Evolutionary conservation across 2,113 vertebrate species (phyloP).

Genomic region (Cygnus buccinator): DNA sequence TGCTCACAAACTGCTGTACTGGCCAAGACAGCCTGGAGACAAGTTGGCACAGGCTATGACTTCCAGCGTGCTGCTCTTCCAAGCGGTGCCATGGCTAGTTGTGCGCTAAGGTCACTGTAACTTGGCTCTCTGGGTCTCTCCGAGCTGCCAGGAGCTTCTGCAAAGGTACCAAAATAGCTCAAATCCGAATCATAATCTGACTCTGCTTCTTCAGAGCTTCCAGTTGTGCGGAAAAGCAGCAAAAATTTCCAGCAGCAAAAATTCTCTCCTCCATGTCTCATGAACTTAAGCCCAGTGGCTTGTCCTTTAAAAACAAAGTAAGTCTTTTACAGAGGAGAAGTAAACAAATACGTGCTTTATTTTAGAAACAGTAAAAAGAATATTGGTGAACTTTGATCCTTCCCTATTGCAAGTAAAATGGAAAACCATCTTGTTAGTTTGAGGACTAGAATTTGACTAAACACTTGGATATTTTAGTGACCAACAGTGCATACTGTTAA

Average conservation of each 20-base stretch:
- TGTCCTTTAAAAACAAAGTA: background rate
- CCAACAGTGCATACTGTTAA: background rate
- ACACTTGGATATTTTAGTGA: background rate
- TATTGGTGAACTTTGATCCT: background rate
- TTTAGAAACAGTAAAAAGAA: background rate
- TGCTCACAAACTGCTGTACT: background rate
- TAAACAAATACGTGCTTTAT: background rate
- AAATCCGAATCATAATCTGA: background rate
- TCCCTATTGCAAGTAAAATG: background rate
- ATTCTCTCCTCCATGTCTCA: background rate
- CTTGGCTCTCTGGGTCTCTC: background rate
- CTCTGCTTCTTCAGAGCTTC: background rate
- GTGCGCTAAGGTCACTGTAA: background rate
- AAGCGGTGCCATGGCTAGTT: background rate
- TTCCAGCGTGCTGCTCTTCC: background rate
- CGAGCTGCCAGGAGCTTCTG: background rate
- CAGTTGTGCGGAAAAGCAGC: background rate
- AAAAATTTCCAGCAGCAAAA: background rate
- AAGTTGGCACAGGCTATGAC: background rate
- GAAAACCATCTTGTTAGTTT: background rate
- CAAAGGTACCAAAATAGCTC: background rate
- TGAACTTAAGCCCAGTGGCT: background rate
- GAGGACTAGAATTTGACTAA: background rate
- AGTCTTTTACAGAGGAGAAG: background rate
- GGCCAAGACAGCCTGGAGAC: background rate